Evolutionary conservation across 2,888 invertebrate genomes (phyloP).

Genomic region (Zootermopsis nevadensis): DNA sequence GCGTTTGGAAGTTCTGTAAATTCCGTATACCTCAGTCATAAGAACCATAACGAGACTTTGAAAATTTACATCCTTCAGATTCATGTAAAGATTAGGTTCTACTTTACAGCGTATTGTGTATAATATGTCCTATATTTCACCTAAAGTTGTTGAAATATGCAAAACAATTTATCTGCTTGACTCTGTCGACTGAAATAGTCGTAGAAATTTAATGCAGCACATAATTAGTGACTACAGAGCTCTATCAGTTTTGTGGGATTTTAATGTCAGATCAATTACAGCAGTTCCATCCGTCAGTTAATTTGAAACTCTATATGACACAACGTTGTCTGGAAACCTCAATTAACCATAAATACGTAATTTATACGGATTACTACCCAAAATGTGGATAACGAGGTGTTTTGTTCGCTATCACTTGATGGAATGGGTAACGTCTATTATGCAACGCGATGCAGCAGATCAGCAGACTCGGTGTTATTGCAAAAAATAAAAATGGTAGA

Average conservation of each 20-base stretch:
- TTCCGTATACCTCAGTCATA: too few relatives aligned
- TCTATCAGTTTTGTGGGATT: conserved; percentile 29
- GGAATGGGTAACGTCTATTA: not conserved
- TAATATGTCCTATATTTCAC: too few relatives aligned
- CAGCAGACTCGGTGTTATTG: not conserved
- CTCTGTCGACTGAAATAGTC: not conserved
- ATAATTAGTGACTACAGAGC: not conserved
- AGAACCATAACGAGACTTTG: too few relatives aligned
- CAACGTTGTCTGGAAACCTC: not conserved
- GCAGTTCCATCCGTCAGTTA: conserved; percentile 17
- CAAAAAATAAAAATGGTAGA: conserved; percentile 5
- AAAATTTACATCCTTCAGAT: too few relatives aligned
- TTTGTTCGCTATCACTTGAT: conserved; percentile 10
- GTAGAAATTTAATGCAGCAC: not conserved
- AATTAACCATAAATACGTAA: conserved; percentile 31
- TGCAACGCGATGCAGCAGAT: not conserved
- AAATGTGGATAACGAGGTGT: conserved; percentile 19
- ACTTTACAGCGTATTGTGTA: too few relatives aligned
- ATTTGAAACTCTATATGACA: conserved; percentile 30
- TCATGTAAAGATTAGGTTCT: too few relatives aligned
- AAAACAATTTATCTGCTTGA: too few relatives aligned
- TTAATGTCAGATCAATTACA: conserved; percentile 27
- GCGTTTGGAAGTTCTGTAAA: too few relatives aligned
- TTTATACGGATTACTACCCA: conserved; percentile 26
- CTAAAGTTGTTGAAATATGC: too few relatives aligned